Conservation (phyloP, 2,888 invertebrate species). For the Selenia dentaria region DNA sequence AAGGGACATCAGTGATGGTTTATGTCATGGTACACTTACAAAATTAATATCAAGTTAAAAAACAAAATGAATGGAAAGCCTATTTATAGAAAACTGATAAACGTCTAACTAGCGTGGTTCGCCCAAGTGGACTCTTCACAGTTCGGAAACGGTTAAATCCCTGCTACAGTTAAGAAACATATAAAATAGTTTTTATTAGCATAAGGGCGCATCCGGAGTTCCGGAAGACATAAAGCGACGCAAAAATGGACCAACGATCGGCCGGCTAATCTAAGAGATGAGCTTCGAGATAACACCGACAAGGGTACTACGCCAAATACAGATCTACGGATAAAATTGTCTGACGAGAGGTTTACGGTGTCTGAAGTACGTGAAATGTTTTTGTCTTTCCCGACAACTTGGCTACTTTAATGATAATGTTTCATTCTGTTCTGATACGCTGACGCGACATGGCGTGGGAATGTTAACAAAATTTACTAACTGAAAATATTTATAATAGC, state of each 20-base stretch:
- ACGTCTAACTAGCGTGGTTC: too few relatives aligned
- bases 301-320: conserved; percentile 46
- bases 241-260: conserved; percentile 46
- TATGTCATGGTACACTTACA: too few relatives aligned
- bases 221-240: conserved; percentile 38
- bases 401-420: background rate
- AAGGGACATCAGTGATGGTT: too few relatives aligned
- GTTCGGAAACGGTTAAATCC: too few relatives aligned
- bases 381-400: conserved; percentile 4
- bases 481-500: background rate
- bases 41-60: too few relatives aligned
- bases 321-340: conserved; percentile 43
- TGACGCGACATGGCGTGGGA: background rate
- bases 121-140: too few relatives aligned
- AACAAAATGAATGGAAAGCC: too few relatives aligned
- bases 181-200: conserved; percentile 40
- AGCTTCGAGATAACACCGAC: conserved; percentile 41
- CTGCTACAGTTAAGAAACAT: background rate
- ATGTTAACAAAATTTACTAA: too few relatives aligned
- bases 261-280: conserved; percentile 43
- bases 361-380: conserved; percentile 29
- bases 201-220: conserved; percentile 27
- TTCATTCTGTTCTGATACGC: background rate
- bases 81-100: too few relatives aligned
- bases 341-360: conserved; percentile 18